phyloP scores from a whole-genome alignment of 2,888 invertebrate species.

The Chalcis sispes region DNA sequence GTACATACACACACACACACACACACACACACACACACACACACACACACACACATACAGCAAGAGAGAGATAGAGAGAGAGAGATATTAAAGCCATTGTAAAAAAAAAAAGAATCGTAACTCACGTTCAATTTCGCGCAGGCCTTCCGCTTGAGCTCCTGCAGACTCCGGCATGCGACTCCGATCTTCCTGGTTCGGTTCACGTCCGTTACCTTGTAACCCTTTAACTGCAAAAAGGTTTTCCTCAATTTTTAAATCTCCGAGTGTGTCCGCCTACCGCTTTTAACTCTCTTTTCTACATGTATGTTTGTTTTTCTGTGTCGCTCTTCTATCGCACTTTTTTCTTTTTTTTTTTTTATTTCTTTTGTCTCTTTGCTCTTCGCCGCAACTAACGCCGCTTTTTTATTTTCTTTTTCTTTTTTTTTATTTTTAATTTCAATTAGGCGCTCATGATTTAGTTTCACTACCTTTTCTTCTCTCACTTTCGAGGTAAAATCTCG shows the following conservation, averaged over 20 bases:
- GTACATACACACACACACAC: too few species aligned
- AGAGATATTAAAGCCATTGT: too few species aligned
- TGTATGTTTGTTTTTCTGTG: neutral
- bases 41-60: too few species aligned
- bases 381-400: neutral
- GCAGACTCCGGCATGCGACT: slow-evolving; percentile 82
- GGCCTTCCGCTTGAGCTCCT: slow-evolving; percentile 83
- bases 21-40: too few species aligned
- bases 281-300: too few species aligned
- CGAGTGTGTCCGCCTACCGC: too few species aligned
- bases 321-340: too few species aligned
- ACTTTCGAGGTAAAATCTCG: too few species aligned
- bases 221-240: slow-evolving; percentile 78
- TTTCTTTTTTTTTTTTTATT: neutral
- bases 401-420: too few species aligned
- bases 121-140: slow-evolving; percentile 82
- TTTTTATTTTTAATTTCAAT: slow-evolving; percentile 23
- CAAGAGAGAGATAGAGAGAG: too few species aligned
- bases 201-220: slow-evolving; percentile 85
- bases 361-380: neutral
- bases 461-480: too few species aligned
- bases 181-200: slow-evolving; percentile 83
- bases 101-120: slow-evolving; percentile 46
- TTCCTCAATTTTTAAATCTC: slow-evolving; percentile 17
- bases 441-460: neutral